Evolutionary conservation across 2,797 vertebrate genomes (phyloP).

Genomic region (Cynodonichthys magdalenae): DNA sequence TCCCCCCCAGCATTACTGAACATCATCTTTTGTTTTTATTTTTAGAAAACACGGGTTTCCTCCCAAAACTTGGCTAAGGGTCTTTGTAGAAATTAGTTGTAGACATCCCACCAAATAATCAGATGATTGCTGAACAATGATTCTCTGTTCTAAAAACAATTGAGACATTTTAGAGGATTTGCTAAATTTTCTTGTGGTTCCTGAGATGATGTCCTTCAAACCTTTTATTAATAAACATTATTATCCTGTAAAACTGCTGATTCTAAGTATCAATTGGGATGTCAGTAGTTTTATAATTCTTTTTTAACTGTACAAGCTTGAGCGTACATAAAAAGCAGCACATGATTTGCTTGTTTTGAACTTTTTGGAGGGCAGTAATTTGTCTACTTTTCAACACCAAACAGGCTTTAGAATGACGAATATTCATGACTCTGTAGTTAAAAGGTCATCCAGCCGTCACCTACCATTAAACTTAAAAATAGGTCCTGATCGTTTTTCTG

Average conservation of each 20-base stretch:
- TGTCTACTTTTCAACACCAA: conserved; percentile 4
- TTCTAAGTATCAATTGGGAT: too few species aligned
- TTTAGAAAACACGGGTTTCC: too few species aligned
- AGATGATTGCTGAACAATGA: background rate
- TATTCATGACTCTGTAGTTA: conserved; percentile 37
- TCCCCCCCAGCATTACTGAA: too few species aligned
- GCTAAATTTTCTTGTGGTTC: background rate
- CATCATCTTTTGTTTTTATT: too few species aligned
- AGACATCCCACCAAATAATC: background rate
- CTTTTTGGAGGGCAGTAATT: too few species aligned
- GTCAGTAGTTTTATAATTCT: too few species aligned
- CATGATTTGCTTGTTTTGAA: too few species aligned
- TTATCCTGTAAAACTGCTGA: too few species aligned
- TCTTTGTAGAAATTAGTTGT: background rate
- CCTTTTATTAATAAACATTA: too few species aligned
- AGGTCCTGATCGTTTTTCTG: conserved; percentile 58
- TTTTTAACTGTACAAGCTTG: too few species aligned
- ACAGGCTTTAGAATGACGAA: conserved; percentile 25
- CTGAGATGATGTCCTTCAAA: background rate
- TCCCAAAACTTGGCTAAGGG: too few species aligned
- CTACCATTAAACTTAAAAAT: conserved; percentile 60
- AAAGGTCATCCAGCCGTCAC: conserved; percentile 60
- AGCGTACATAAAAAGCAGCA: too few species aligned
- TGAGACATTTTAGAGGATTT: background rate
- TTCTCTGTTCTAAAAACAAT: background rate